These are phyloP conservation scores for Caenorhabditis remanei DNA, from an alignment of 1,140 invertebrate species.

Conservation along the genomic window DNA sequence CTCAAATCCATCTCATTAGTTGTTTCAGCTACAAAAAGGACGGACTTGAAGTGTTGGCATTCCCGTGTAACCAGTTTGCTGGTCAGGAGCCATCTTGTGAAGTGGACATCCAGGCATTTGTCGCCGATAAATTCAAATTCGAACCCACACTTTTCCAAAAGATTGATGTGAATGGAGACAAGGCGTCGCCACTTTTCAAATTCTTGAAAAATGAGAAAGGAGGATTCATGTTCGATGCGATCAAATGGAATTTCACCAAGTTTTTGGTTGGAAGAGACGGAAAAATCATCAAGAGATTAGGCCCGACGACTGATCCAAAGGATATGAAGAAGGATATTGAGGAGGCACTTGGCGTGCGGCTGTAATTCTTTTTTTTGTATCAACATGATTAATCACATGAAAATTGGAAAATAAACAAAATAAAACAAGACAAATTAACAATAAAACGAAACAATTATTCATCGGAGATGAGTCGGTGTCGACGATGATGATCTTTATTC, in stretches of 20 bases:
- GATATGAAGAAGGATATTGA: slow-evolving; percentile 66
- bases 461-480: neutral
- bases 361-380: neutral
- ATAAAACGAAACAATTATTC: neutral
- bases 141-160: slow-evolving; percentile 74
- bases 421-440: neutral
- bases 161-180: slow-evolving; percentile 73
- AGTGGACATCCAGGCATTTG: slow-evolving; percentile 76
- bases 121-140: slow-evolving; percentile 76
- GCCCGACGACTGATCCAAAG: slow-evolving; percentile 84
- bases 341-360: slow-evolving; percentile 12
- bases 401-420: neutral
- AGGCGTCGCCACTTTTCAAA: slow-evolving; percentile 70
- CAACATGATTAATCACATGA: neutral
- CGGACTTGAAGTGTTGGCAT: slow-evolving; percentile 72
- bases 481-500: neutral
- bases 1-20: neutral
- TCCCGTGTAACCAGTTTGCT: slow-evolving; percentile 74
- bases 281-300: slow-evolving; percentile 86
- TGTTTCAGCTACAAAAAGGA: slow-evolving; percentile 71
- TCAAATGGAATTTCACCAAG: slow-evolving; percentile 97
- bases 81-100: slow-evolving; percentile 72
- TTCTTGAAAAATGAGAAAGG: slow-evolving; percentile 79
- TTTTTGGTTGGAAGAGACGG: slow-evolving; percentile 91
- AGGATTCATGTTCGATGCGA: slow-evolving; percentile 77